These are phyloP conservation scores for Psilopsiagon aymara DNA, from an alignment of 2,113 vertebrate genomes.

Conservation along the genomic window DNA sequence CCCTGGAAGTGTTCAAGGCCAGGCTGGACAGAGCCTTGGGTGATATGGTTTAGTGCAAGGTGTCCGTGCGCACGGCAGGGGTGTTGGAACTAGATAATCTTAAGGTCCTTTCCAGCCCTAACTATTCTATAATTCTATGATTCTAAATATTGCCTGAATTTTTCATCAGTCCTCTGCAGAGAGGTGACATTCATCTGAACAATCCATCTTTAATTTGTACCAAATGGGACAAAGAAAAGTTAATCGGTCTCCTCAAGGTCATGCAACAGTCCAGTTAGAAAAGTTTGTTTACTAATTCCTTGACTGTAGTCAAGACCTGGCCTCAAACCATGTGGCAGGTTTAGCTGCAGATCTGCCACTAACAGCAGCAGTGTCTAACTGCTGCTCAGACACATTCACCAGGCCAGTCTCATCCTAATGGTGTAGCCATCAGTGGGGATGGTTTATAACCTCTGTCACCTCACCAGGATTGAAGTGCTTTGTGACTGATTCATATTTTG, in stretches of 20 bases:
- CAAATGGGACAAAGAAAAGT: neutral
- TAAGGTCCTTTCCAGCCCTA: neutral
- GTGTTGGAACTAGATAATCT: neutral
- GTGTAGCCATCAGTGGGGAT: neutral
- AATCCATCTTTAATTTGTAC: neutral
- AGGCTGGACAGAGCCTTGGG: neutral
- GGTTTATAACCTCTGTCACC: neutral
- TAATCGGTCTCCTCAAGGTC: neutral
- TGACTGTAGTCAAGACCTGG: neutral
- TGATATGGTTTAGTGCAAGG: neutral
- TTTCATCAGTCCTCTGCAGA: neutral
- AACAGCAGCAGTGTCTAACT: fast-evolving
- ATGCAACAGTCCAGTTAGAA: neutral
- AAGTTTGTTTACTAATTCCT: neutral
- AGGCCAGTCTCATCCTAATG: neutral
- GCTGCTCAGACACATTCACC: neutral
- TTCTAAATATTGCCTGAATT: neutral
- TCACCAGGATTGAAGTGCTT: neutral
- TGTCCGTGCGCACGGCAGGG: neutral
- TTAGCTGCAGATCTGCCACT: neutral
- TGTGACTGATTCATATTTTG: neutral
- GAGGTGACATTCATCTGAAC: neutral
- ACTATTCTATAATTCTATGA: neutral
- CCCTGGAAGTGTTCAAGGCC: neutral
- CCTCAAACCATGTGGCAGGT: neutral